Evolutionary conservation across 2,113 vertebrate species (phyloP), one percentile per base, ranked within the genome.

Genomic region (Alouatta palliata): DNA sequence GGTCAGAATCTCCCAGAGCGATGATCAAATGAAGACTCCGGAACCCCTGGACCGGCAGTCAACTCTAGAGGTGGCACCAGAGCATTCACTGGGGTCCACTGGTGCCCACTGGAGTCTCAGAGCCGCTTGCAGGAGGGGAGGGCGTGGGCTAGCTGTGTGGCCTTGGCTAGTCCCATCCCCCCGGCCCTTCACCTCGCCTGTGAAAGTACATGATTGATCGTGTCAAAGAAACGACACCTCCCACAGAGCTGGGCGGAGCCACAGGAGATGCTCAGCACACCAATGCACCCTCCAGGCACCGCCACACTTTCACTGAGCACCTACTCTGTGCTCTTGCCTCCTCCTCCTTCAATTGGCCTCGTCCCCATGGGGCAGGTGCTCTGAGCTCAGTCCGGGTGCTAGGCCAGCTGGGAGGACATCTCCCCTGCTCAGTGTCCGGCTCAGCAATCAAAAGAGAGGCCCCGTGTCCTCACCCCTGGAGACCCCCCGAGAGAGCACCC

Each of bases 321-420:
- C 27, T 88, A 1, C 81, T 54, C 0, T 6, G 80, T 0, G 1
- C 75, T 37, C 20, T 45, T 1, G 4, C 82, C 4, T 16, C 30
- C 58, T 11, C 13, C 27, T 7, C 20, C 37, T 40, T 2, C 11
- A 14, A 16, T 10, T 73, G 21, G n/a, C 56, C 37, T 40, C 5
- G 5, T 25, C 54, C n/a, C 80, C 14, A 6, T 1, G 0, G 4
- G 10, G 27, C 0, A 5, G 49, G 32, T 1, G 8, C 37, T 45
- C 47, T 3, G 0, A 19, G 61, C 27, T 54, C 43, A 19, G 52
- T 52, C 32, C 1, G 21, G 66, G 35, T 2, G 20, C 83, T 9
- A 35, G 73, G 49, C 32, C 1, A 0, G 54, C 58, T 3, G 21
- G 56, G 61, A 40, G 32, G 2, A 8, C 20, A 12, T 16, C 37